Evolutionary conservation across 2,888 invertebrate genomes (phyloP), one percentile per base, ranked within the genome.

Genomic region (Trissoscelio sp.): DNA sequence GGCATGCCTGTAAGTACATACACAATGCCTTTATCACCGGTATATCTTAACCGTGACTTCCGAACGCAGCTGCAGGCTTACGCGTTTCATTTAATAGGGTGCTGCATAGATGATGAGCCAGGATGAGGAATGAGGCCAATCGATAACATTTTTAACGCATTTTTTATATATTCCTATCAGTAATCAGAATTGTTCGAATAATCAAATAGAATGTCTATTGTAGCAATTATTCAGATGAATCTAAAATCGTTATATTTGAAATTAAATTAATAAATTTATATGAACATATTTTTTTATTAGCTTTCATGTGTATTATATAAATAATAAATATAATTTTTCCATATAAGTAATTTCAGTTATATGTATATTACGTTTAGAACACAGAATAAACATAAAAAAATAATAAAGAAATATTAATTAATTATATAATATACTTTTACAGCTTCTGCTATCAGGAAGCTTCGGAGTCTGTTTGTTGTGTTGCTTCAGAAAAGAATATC

Each of bases 1-100:
- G 94, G 94, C 39, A 90, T 94, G 86, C 93, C 94, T 82, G 94
- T 95, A 90, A 92, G 84, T 75, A 57, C 44, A 70, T 31, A 34
- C 12, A 69, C 62, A 64, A 78, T 78, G 22, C 28, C 11, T 53
- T 67, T 79, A 79, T 79, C 73, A 57, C 28, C 57, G 53, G 64
- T 60, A 34, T 51, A 79, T 79, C 78, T 78, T 24, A 60, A 60
- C 64, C 28, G 28, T 62, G 37, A 51, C 51, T 74, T 60, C 12
- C 31, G 39, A 60, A 53, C 57, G 48, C 70, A 80, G 70, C 70
- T 80, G 79, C 57, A 37, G 16, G 48, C 74, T 74, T 74, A 74
- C 69, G 62, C 74, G 22, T 57, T 44, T 60, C 37, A 31, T 58
- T 34, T 60, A 77, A 67, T 51, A 77, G 44, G 22, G 18, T n/a